Conservation (phyloP, 2,113 vertebrate species). For the Thymallus thymallus region DNA sequence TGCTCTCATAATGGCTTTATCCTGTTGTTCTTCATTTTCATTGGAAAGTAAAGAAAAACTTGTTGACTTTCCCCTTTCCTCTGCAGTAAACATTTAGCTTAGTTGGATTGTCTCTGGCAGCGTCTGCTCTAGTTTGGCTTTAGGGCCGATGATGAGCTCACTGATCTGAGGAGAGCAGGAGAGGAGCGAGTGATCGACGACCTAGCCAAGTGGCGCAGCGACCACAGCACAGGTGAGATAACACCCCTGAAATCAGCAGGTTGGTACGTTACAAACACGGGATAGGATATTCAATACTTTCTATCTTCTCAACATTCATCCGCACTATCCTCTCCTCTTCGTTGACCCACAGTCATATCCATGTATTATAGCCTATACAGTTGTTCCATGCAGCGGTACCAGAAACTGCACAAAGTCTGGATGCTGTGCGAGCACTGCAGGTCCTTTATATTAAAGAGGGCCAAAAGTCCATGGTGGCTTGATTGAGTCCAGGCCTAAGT, state of each 20-base stretch:
- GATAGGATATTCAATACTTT: not conserved
- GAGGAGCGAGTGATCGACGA: not conserved
- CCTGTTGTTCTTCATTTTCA: not conserved
- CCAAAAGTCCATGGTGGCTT: slow-evolving; percentile 47
- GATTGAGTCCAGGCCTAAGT: slow-evolving; percentile 59
- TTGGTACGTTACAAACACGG: not conserved
- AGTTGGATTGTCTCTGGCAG: not conserved
- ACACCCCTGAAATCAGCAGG: not conserved
- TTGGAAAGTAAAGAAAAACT: not conserved
- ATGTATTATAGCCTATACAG: too few species aligned
- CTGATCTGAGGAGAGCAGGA: not conserved
- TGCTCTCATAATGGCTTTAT: not conserved
- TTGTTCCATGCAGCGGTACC: too few species aligned
- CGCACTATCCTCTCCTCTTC: not conserved
- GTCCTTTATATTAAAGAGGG: slow-evolving; percentile 39
- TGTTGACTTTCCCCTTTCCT: slow-evolving; percentile 15
- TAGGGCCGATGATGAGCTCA: slow-evolving; percentile 29
- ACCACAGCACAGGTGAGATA: not conserved
- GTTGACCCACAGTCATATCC: not conserved
- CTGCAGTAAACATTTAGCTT: slow-evolving; percentile 12
- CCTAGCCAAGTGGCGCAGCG: too few species aligned
- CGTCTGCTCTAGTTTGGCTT: slow-evolving; percentile 24
- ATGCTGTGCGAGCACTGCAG: slow-evolving; percentile 29
- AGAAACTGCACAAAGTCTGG: slow-evolving; percentile 24
- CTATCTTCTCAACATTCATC: not conserved